These are phyloP conservation scores for Leptodactylus fuscus DNA, from an alignment of 2,113 vertebrate genomes.

Conservation along the genomic window DNA sequence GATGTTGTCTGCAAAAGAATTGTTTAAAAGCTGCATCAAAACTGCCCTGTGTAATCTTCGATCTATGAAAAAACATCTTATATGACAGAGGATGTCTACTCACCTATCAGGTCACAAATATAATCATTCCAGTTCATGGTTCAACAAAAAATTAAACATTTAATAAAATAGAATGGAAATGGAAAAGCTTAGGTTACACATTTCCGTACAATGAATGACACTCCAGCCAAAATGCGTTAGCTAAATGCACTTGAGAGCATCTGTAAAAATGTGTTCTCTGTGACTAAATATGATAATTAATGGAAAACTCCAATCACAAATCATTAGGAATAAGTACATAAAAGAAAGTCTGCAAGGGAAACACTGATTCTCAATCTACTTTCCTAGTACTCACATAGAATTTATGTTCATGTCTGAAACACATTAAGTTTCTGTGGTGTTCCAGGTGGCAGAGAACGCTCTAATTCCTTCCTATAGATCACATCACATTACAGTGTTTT, in stretches of 20 bases:
- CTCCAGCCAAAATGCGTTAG: conserved; percentile 56
- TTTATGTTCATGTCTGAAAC: conserved; percentile 27
- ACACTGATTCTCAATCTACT: background rate
- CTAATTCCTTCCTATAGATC: background rate
- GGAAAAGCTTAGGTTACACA: conserved; percentile 61
- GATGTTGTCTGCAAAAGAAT: background rate
- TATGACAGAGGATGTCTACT: conserved; percentile 55
- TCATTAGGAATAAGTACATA: conserved; percentile 28
- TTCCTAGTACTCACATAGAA: background rate
- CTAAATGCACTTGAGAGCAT: conserved; percentile 53
- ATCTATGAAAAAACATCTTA: conserved; percentile 44
- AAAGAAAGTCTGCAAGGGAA: conserved; percentile 16
- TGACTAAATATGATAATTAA: conserved; percentile 67
- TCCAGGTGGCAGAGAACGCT: background rate
- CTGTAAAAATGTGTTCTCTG: conserved; percentile 51
- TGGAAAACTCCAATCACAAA: conserved; percentile 48
- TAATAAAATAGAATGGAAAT: conserved; percentile 32
- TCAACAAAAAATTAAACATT: conserved; percentile 62
- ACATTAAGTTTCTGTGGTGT: background rate
- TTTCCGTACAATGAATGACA: conserved; percentile 62
- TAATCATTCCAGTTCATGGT: conserved; percentile 59
- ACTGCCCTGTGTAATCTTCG: background rate
- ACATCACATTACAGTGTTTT: background rate
- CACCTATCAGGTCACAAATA: conserved; percentile 47
- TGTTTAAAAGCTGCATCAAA: background rate